phyloP scores from a whole-genome alignment of 37 sponge, comb jelly and placozoan genomes.

The Chondrosia reniformis region DNA sequence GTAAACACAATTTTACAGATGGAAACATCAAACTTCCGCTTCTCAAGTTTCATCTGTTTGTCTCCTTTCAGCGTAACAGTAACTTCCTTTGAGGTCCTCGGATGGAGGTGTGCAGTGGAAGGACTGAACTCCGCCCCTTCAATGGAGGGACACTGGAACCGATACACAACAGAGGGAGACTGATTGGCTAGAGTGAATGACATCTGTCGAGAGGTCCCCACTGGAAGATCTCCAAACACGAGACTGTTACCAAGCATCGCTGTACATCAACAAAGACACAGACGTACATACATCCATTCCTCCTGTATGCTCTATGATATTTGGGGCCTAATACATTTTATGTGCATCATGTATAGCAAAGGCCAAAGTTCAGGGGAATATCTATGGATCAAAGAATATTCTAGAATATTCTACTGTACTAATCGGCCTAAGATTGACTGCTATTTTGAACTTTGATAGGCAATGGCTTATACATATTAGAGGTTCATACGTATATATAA shows the following conservation, averaged over 20 bases:
- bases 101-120: conserved; percentile 82
- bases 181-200: conserved; percentile 86
- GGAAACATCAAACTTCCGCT: conserved; percentile 37
- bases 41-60: conserved; percentile 48
- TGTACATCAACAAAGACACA: neutral
- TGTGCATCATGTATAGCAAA: too few species aligned
- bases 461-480: too few species aligned
- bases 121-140: conserved; percentile 73
- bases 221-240: conserved; percentile 78
- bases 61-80: conserved; percentile 63
- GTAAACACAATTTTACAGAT: conserved; percentile 66
- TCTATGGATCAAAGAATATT: too few species aligned
- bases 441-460: too few species aligned
- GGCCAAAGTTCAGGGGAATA: too few species aligned
- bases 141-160: conserved; percentile 65
- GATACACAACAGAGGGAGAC: conserved; percentile 43
- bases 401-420: too few species aligned
- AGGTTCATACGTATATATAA: too few species aligned
- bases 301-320: too few species aligned
- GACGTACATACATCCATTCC: too few species aligned
- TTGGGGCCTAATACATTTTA: too few species aligned
- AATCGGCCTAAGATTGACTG: too few species aligned
- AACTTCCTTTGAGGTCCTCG: conserved; percentile 79
- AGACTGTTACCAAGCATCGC: conserved; percentile 59
- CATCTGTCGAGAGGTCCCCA: conserved; percentile 74